Base-by-base conservation (phyloP, 2,888 invertebrate species). In the Hydropsyche betteni region DNA sequence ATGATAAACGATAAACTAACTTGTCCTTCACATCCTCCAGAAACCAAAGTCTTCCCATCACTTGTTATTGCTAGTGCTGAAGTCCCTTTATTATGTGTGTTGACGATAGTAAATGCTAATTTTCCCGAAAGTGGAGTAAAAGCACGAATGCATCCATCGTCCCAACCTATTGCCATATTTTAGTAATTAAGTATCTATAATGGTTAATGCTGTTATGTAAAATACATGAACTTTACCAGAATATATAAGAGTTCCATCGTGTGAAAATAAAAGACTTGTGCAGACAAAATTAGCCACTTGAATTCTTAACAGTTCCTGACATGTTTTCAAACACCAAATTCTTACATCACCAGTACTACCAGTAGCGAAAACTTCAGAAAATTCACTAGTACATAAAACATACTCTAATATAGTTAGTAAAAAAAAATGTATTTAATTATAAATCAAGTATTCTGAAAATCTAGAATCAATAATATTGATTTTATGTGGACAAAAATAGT, bases 11-110 rank as follows among this genome's bases (percentile, higher is more conserved):
- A 80, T 71, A 24, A 68, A 5, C 44, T 68, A 78, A 91, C 94
- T 87, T 96, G 95, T n/a, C 97, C 97, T 82, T 97, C 96, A 78
- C 94, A 93, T 4, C 97, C 97, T 0, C 97, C 97, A 68, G 94
- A 96, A 68, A 97, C 90, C 72, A 98, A 88, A 34, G 90, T 89
- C 14, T 86, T 86, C 0, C 93, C 93, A 80, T 92, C 90, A 3
- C 87, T 88, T 0, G 94, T 93, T 80, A 92, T 89, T 34, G 92
- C 91, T 53, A 98, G 84, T 0, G 96, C 94, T 0, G 96, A 95
- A 0, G 94, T 93, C 74, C 95, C 95, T 83, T 95, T 95, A 81
- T 94, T 93, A 83, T 98, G 97, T 0, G 97, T 95, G 86, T 95
- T 94, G 80, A 92, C 89, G 81, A 98, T 95, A 69, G 91, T 91